Evolutionary conservation across 2,888 invertebrate genomes (phyloP).

Genomic region (Dendrolimus houi): DNA sequence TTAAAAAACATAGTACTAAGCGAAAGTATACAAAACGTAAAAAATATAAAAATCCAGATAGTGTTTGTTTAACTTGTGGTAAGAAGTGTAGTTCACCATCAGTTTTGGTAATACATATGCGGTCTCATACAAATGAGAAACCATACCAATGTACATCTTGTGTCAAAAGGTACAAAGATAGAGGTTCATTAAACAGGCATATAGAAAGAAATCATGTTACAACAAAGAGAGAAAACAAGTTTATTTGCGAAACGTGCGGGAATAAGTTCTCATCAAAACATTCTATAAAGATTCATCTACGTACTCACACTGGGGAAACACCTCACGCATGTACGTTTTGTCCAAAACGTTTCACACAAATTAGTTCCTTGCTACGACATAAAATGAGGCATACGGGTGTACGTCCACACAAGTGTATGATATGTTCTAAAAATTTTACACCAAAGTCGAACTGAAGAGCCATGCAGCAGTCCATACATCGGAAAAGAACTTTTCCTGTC

Average conservation of each 20-base stretch:
- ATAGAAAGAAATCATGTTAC: conserved; percentile 36
- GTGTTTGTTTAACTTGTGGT: conserved; percentile 37
- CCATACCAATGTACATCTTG: conserved; percentile 42
- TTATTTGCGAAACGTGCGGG: conserved; percentile 56
- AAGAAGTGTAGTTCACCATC: conserved; percentile 36
- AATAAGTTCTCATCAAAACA: conserved; percentile 49
- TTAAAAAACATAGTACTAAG: conserved; percentile 7
- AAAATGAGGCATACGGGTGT: conserved; percentile 41
- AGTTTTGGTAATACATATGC: conserved; percentile 37
- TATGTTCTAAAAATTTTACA: conserved; percentile 49
- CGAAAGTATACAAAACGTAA: conserved; percentile 19
- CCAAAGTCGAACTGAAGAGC: conserved; percentile 45
- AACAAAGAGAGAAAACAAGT: conserved; percentile 33
- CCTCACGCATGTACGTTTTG: conserved; percentile 52
- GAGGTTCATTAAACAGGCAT: conserved; percentile 44
- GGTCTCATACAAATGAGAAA: conserved; percentile 44
- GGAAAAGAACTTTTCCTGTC: conserved; percentile 44
- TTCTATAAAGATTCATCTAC: conserved; percentile 47
- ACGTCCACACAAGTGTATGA: conserved; percentile 37
- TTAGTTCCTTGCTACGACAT: conserved; percentile 44
- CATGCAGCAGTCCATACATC: conserved; percentile 44
- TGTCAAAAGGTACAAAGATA: conserved; percentile 46
- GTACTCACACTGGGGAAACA: conserved; percentile 58
- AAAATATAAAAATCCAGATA: conserved; percentile 13
- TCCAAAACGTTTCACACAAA: conserved; percentile 41